These are phyloP conservation scores for Escarpia spicata DNA, from an alignment of 2,888 invertebrate genomes.

Conservation along the genomic window DNA sequence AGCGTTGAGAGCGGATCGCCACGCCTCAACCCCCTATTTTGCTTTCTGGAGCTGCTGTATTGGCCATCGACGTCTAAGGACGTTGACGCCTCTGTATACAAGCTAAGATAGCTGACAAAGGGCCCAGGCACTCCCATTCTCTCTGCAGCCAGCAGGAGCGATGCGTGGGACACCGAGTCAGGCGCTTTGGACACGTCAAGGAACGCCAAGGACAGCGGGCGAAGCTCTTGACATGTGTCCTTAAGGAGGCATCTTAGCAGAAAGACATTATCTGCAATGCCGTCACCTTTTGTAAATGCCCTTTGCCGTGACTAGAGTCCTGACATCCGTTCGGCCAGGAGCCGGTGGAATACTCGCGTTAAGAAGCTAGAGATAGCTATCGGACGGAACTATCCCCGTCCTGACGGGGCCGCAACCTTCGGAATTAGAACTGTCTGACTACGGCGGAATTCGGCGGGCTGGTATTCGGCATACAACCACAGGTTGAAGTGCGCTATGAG, in stretches of 20 bases:
- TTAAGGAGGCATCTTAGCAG: neutral
- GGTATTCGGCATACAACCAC: too few relatives aligned
- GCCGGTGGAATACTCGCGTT: neutral
- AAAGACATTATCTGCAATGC: neutral
- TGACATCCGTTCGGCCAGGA: neutral
- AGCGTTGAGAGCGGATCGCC: neutral
- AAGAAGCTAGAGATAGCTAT: neutral
- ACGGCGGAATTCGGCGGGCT: too few relatives aligned
- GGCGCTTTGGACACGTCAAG: too few relatives aligned
- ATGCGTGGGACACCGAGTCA: too few relatives aligned
- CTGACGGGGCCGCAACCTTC: neutral
- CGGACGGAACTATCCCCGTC: neutral
- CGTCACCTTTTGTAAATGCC: neutral
- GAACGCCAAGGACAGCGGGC: neutral
- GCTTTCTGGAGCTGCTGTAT: neutral
- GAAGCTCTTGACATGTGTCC: neutral
- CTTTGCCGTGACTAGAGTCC: neutral
- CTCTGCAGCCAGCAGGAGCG: too few relatives aligned
- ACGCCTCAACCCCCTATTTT: neutral
- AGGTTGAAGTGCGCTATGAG: too few relatives aligned
- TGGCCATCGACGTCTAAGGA: neutral
- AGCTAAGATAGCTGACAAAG: neutral
- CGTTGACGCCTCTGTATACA: conserved; percentile 13
- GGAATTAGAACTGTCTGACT: too few relatives aligned
- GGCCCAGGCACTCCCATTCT: too few relatives aligned